A percentile compares a stretch with the other conserved stretches of the same genome.
Conservation (phyloP, 2,888 invertebrate genomes). For the Oscheius onirici region DNA sequence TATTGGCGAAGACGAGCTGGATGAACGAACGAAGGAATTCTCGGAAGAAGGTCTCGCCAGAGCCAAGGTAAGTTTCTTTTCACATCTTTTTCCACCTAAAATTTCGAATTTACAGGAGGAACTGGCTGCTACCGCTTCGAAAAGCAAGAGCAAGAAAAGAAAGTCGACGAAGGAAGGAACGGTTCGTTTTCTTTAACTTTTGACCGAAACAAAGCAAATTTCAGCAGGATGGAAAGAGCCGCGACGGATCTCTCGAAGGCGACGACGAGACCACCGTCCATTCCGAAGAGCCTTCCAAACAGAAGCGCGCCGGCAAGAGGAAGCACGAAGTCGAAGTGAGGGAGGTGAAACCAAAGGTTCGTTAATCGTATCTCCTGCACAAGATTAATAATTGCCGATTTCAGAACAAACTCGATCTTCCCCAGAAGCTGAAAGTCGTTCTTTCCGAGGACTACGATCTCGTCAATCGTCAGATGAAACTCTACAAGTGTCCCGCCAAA, state of each 20-base stretch:
- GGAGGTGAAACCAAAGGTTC: neutral
- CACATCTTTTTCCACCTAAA: neutral
- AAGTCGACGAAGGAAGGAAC: neutral
- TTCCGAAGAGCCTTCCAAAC: neutral
- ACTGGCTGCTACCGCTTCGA: neutral
- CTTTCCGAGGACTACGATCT: conserved; percentile 38
- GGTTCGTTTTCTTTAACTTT: neutral
- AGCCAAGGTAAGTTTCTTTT: neutral
- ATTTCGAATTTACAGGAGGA: neutral
- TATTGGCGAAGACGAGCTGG: conserved; percentile 7
- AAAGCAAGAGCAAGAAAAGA: neutral
- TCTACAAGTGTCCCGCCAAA: conserved; percentile 29
- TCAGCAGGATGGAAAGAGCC: neutral
- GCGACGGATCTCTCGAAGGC: neutral
- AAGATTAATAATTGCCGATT: neutral
- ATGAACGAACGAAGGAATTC: neutral
- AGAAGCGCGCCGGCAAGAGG: neutral
- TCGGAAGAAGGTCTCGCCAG: conserved; percentile 8
- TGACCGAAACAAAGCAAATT: neutral
- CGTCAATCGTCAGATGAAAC: conserved; percentile 25
- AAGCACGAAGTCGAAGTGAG: neutral
- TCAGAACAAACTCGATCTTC: conserved; percentile 25
- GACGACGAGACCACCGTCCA: conserved; percentile 6
- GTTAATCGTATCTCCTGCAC: neutral
- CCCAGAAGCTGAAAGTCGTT: conserved; percentile 32